phyloP scores from a whole-genome alignment of 2,113 vertebrate species.

The Vanacampus margaritifer region DNA sequence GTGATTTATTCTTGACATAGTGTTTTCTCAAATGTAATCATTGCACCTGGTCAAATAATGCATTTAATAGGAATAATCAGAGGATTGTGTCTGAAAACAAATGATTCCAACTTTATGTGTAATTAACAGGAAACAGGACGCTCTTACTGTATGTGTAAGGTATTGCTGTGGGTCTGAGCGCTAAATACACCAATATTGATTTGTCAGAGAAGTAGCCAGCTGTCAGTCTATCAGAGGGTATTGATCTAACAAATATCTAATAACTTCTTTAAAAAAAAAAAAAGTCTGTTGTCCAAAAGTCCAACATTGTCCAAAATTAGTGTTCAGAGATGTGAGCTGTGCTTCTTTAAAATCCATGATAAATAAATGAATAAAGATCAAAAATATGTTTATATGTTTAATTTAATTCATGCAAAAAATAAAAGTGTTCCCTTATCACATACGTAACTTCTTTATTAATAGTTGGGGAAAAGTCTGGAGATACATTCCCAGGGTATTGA shows the following conservation, averaged over 20 bases:
- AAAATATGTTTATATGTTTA: too few relatives aligned
- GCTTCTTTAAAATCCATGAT: too few relatives aligned
- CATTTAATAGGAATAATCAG: neutral
- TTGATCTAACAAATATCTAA: constrained; percentile 30
- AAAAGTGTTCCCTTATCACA: too few relatives aligned
- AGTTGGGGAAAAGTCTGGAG: too few relatives aligned
- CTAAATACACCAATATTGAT: constrained; percentile 58
- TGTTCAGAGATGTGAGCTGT: too few relatives aligned
- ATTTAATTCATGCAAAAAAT: too few relatives aligned
- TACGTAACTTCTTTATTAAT: too few relatives aligned
- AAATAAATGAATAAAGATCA: too few relatives aligned
- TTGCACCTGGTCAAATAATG: neutral
- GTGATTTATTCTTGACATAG: neutral
- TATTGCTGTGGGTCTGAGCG: constrained; percentile 47
- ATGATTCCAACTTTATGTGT: constrained; percentile 14
- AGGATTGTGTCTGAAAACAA: neutral
- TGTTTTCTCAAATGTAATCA: neutral
- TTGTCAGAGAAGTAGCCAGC: constrained; percentile 54
- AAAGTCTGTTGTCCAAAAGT: too few relatives aligned
- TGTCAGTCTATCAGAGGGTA: constrained; percentile 47
- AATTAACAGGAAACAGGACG: neutral
- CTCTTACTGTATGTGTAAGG: constrained; percentile 33
- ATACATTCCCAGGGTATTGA: too few relatives aligned
- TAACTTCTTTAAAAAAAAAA: neutral
- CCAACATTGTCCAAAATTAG: too few relatives aligned